A percentile compares a stretch with the other conserved stretches of the same genome.
phyloP scores from a whole-genome alignment of 2,113 vertebrate genomes.

The Melospiza georgiana region DNA sequence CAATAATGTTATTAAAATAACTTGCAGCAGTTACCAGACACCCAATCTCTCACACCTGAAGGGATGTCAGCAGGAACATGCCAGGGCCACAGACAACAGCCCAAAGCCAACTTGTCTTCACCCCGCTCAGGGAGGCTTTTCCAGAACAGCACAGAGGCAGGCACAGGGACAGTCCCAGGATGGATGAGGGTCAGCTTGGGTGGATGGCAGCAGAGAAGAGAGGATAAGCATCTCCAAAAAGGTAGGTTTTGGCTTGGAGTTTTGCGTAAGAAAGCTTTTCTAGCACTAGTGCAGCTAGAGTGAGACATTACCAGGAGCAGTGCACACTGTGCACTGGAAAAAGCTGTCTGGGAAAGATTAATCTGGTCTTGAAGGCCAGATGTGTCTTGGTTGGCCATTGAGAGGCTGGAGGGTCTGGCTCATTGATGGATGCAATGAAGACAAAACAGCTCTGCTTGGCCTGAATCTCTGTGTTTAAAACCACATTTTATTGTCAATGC shows the following conservation, averaged over 20 bases:
- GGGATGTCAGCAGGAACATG: background rate
- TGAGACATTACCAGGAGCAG: background rate
- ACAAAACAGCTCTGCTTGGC: background rate
- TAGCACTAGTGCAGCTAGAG: background rate
- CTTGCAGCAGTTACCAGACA: background rate
- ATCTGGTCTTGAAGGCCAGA: background rate
- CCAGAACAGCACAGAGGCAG: background rate
- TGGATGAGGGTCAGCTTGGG: background rate
- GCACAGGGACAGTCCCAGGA: background rate
- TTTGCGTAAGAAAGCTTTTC: background rate
- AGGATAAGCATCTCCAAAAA: background rate
- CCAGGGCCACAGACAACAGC: background rate
- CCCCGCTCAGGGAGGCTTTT: accelerated
- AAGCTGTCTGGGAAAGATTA: background rate
- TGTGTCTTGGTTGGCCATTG: background rate
- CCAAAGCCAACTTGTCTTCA: background rate
- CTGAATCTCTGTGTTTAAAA: background rate
- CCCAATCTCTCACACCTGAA: background rate
- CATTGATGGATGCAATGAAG: background rate
- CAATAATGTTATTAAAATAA: background rate
- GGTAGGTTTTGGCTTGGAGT: background rate
- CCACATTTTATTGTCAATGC: background rate
- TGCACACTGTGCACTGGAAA: background rate
- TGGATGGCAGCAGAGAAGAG: background rate
- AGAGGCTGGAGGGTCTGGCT: background rate